Evolutionary conservation across 1,140 invertebrate genomes (phyloP), one percentile per base, ranked within the genome.

Genomic region (Drosophila bocki): DNA sequence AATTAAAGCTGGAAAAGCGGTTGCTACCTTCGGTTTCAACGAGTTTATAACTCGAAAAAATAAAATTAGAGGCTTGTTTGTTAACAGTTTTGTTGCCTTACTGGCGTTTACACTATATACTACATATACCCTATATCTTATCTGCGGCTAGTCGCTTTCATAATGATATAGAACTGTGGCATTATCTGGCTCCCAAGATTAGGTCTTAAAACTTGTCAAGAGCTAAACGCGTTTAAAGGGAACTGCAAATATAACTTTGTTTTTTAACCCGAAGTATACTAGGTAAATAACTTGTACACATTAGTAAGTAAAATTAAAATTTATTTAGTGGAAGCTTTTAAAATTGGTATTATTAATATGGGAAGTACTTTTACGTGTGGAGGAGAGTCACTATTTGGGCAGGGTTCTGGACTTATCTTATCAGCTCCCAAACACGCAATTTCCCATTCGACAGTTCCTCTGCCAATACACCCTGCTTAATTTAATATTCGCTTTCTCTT

Each of bases 381-480:
- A n/a, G 59, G 35, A 65, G 17, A 54, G 51, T 54, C 33, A 69
- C n/a, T 17, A 29, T 70, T 50, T 68, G 35, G 39, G 33, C 39
- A 15, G n/a, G 37, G 39, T 47, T 70, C 26, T 9, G 48, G 39
- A 9, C 63, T 47, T 70, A 70, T 70, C 67, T 70, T 70, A 70
- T 70, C 67, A 68, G 22, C 48, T 56, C 22, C 39, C 39, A 22
- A 68, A 70, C 64, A 70, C 67, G 67, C 67, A 70, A 70, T 56
- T 47, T 45, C 22, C 50, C 39, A 47, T 68, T 69, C 63, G 67
- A 70, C 32, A 56, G 48, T 68, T 50, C 44, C 62, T 35, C 35
- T 17, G 26, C 47, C 54, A 47, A 68, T 35, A n/a, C 35, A 7
- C 32, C 62, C 12, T 17, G n/a, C 19, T 68, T 26, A 42, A 53